Conservation (phyloP, 2,797 vertebrate species). For the Lagocephalus sceleratus region DNA sequence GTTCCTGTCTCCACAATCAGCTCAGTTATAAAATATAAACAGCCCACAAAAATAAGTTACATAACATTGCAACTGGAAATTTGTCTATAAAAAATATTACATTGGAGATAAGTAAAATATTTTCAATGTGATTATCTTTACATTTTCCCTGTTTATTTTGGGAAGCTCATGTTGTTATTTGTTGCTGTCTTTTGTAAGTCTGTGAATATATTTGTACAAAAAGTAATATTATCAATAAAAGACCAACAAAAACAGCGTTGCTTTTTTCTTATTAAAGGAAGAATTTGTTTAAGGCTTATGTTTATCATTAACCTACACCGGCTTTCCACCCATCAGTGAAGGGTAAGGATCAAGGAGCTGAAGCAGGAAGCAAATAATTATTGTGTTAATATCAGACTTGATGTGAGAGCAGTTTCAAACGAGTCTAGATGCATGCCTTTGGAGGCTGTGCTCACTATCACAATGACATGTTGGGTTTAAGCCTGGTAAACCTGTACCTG, state of each 20-base stretch:
- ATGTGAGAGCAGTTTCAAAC: too few relatives aligned
- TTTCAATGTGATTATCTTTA: slow-evolving; percentile 76
- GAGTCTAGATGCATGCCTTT: neutral
- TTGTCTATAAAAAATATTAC: slow-evolving; percentile 69
- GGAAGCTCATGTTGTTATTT: slow-evolving; percentile 71
- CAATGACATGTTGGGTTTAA: too few relatives aligned
- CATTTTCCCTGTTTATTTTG: slow-evolving; percentile 90
- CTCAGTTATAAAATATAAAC: slow-evolving; percentile 13
- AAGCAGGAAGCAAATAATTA: slow-evolving; percentile 9
- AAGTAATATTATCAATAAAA: slow-evolving; percentile 70
- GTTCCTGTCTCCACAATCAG: slow-evolving; percentile 26
- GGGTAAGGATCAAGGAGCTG: neutral
- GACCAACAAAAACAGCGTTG: slow-evolving; percentile 47
- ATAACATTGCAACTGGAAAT: slow-evolving; percentile 71
- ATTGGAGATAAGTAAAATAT: slow-evolving; percentile 82
- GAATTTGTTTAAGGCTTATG: slow-evolving; percentile 14
- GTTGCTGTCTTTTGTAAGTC: slow-evolving; percentile 44
- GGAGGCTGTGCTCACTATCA: neutral
- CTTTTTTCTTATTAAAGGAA: slow-evolving; percentile 5
- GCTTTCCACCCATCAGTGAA: slow-evolving; percentile 27
- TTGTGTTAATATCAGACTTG: neutral
- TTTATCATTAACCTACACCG: slow-evolving; percentile 20
- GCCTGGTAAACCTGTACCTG: too few relatives aligned
- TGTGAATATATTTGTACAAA: slow-evolving; percentile 71
- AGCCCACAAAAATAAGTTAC: slow-evolving; percentile 17